Conservation (phyloP, 2,888 invertebrate genomes). For the Encarsia formosa region DNA sequence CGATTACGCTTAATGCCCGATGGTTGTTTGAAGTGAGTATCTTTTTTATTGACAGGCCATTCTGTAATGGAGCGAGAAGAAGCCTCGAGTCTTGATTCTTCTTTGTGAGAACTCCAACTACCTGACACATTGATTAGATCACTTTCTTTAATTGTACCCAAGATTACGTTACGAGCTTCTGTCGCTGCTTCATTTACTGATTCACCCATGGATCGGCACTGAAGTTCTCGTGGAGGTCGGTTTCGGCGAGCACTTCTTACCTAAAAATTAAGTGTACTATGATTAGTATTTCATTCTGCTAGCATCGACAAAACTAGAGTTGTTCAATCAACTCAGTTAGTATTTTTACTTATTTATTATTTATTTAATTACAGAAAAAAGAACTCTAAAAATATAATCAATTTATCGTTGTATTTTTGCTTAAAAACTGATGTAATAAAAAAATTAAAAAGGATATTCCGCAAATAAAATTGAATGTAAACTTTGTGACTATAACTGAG, state of each 20-base stretch:
- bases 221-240: slow-evolving; percentile 45
- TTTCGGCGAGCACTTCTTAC: slow-evolving; percentile 47
- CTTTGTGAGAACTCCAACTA: slow-evolving; percentile 20
- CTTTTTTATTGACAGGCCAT: slow-evolving; percentile 46
- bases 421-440: no score
- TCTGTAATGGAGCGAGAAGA: slow-evolving; percentile 42
- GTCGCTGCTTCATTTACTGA: slow-evolving; percentile 38
- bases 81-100: slow-evolving; percentile 14
- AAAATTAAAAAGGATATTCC: no score
- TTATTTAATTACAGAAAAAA: no score
- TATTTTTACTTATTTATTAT: no score
- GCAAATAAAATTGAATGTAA: no score
- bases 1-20: slow-evolving; percentile 39
- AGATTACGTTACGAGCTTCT: slow-evolving; percentile 43
- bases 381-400: no score
- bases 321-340: no score
- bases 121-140: slow-evolving; percentile 31
- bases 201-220: slow-evolving; percentile 50
- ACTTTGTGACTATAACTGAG: no score
- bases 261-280: slow-evolving; percentile 1
- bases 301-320: no score
- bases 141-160: slow-evolving; percentile 47
- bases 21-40: slow-evolving; percentile 27
- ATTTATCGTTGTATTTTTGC: no score
- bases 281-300: no score